phyloP scores from a whole-genome alignment of 1,140 invertebrate species.

The Pachyrhynchus sulphureomaculatus region DNA sequence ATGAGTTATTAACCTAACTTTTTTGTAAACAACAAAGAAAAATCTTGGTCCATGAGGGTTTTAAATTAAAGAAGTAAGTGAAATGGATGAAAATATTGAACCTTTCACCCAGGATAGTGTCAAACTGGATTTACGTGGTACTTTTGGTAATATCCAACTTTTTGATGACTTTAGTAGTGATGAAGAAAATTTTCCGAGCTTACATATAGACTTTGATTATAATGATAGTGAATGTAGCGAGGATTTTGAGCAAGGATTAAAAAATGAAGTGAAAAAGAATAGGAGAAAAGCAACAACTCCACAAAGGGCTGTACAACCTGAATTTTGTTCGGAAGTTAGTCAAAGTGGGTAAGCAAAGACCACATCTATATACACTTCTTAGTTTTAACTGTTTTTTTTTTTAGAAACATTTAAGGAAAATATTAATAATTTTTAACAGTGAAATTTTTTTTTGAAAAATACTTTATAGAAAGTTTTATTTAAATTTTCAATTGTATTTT shows the following conservation, averaged over 20 bases:
- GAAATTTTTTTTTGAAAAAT: no score
- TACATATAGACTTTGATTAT: not conserved
- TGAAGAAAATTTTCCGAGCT: not conserved
- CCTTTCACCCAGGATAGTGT: no score
- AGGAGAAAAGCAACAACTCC: conserved; percentile 3
- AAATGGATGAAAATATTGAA: not conserved
- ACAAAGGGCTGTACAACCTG: not conserved
- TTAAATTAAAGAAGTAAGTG: not conserved
- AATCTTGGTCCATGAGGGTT: not conserved
- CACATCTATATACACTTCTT: no score
- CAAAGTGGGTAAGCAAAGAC: not conserved
- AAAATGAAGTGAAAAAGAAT: conserved; percentile 1
- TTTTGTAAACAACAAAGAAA: conserved; percentile 8
- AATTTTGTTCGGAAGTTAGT: not conserved
- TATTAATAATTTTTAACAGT: no score
- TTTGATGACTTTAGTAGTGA: not conserved
- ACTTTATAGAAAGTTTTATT: no score
- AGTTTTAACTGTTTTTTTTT: no score
- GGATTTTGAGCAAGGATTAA: not conserved
- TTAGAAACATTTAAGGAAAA: no score
- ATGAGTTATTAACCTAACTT: not conserved
- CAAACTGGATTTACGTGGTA: not conserved
- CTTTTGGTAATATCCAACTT: not conserved
- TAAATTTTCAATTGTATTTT: no score
- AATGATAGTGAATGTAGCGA: not conserved